Evolutionary conservation across 2,113 vertebrate genomes (phyloP).

Genomic region (Egretta garzetta): DNA sequence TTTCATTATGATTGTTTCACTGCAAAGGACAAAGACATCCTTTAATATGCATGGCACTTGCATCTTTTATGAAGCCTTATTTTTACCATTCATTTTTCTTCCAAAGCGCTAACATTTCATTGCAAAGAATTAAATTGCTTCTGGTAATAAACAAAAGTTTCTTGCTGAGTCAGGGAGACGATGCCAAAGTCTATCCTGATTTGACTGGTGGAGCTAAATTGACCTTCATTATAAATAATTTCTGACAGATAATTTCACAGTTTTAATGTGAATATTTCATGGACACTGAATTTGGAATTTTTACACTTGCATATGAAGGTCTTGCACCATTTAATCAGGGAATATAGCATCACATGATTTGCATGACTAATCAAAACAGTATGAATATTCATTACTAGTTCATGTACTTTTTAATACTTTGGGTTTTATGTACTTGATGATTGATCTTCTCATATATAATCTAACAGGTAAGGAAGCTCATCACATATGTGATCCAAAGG

Average conservation of each 20-base stretch:
- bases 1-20: background rate
- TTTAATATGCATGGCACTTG: background rate
- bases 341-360: background rate
- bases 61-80: background rate
- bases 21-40: background rate
- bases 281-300: background rate
- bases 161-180: background rate
- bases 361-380: background rate
- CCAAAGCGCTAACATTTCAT: background rate
- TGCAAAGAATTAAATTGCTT: background rate
- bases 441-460: background rate
- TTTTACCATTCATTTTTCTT: background rate
- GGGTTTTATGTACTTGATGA: background rate
- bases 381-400: background rate
- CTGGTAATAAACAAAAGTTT: background rate
- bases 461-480: background rate
- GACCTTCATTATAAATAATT: background rate
- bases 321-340: background rate
- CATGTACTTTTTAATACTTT: background rate
- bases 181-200: background rate
- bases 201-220: background rate
- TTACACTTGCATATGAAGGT: background rate
- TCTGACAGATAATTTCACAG: background rate
- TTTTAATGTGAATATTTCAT: background rate
- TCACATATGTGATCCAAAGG: background rate